Base-by-base conservation (phyloP, 2,113 vertebrate species). In the Mastomys natalensis region DNA sequence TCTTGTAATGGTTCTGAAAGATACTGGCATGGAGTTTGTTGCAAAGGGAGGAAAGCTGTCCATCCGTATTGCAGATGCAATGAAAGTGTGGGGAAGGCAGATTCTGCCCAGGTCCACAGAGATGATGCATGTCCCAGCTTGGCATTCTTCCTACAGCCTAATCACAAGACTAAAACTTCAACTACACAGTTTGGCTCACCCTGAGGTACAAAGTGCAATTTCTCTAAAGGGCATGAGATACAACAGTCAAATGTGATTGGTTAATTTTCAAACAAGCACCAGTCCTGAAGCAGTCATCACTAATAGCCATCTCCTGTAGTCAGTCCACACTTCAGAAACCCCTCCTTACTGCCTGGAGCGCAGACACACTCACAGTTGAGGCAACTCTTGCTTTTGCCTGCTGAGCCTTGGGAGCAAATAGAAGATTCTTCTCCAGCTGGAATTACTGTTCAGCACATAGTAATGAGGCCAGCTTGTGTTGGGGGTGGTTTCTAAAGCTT, bases 121-220 rank as follows among this genome's bases (percentile, higher is more conserved):
- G 31, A 62, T 45, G 22, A 4, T 43, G 10, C 68, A 62, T 88
- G 92, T 87, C 40, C n/a, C 24, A 58, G 24, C 45, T 64, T 73
- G 92, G 51, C 43, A 43, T 85, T 89, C 70, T 51, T 2, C 4
- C 21, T 53, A 17, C n/a, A 53, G 11, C 22, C 45, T 66, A 64
- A 53, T 70, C 43, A 70, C 17, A 95, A 84, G 85, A 68, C 48
- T 48, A n/a, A 85, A 73, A 66, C 62, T 91, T 22, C 43, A 91
- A 55, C 87, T 82, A 72, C 5, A 70, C 43, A 93, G 24, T 93
- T 91, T 86, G 66, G 29, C 53, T 90, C 78, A 90, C 76, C 88
- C 94, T 91, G 70, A 87, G 34, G 29, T 90, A 72, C 72, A 87
- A 96, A 96, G 93, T 53, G 55, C 34, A 70, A 45, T 90, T 91